Evolutionary conservation across 2,888 invertebrate genomes (phyloP), one percentile per base, ranked within the genome.

Genomic region (Omphaloscelis lunosa): DNA sequence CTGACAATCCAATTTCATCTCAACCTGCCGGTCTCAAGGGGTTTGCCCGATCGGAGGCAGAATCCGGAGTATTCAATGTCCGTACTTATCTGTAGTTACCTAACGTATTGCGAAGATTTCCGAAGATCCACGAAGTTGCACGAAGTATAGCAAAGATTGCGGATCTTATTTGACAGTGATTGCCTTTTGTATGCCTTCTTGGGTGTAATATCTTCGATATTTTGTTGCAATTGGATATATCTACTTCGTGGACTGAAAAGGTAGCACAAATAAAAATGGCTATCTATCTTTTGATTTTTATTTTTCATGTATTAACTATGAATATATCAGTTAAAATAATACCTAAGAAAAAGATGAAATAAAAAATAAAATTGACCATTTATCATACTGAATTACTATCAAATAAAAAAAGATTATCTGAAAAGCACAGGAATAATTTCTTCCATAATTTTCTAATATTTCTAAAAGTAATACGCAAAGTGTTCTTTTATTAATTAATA

Each of bases 1-100:
- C 86, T 90, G 89, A 89, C 91, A 92, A 91, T 92, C 89, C 89
- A 91, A 91, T 91, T 91, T 86, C 87, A 90, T 88, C 88, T 89
- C 84, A 85, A 86, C 83, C 84, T 80, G 80, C 74, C 45, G 62
- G 71, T 88, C 91, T 86, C 84, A 70, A 79, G 87, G 85, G 90
- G 76, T 72, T 88, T 80, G 69, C 79, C 62, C 80, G 83, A 82
- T 81, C 80, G 78, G 75, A 68, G 73, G 58, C 73, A 61, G 66
- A 85, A 84, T 81, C 75, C 65, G 59, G 51, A 68, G 78, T 68
- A 88, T 81, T 86, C 82, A 84, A 86, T 87, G 72, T 51, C 68
- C 56, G 75, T 78, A 86, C 80, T 85, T 73, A 83, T 71, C 80
- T 68, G 53, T 53, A 68, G 53, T n/a, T 78, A 78, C 74, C 68